A percentile compares a stretch with the other conserved stretches of the same genome.
Conservation (phyloP, 2,888 invertebrate genomes). For the Sepiola atlantica region DNA sequence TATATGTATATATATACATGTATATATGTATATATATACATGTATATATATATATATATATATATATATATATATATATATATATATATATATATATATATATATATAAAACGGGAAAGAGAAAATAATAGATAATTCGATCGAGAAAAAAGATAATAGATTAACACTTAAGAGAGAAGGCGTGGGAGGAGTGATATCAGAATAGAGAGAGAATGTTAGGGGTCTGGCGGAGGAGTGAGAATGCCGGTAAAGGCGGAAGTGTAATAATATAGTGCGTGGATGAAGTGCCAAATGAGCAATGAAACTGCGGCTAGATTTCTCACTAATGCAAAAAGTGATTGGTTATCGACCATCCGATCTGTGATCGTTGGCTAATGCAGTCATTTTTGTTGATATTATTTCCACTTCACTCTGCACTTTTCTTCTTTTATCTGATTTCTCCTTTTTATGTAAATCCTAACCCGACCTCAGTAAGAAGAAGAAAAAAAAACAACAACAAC, state of each 20-base stretch:
- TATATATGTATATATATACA: background rate
- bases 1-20: background rate
- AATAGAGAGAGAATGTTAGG: background rate
- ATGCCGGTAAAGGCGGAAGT: background rate
- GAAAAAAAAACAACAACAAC: too few species aligned
- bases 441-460: background rate
- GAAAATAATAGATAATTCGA: too few species aligned
- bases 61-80: background rate
- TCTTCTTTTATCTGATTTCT: background rate
- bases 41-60: background rate
- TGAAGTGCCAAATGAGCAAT: background rate
- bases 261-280: background rate
- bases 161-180: too few species aligned
- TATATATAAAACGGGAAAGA: background rate
- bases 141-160: background rate
- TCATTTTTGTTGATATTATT: background rate
- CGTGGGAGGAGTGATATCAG: background rate
- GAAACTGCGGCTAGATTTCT: background rate
- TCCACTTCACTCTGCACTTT: background rate
- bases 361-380: slow-evolving; percentile 12
- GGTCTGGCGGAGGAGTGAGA: background rate
- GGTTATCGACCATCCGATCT: slow-evolving; percentile 33
- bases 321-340: background rate
- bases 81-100: background rate
- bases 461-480: too few species aligned